These are phyloP conservation scores for Nomada flava DNA, from an alignment of 2,888 invertebrate species.

Conservation along the genomic window DNA sequence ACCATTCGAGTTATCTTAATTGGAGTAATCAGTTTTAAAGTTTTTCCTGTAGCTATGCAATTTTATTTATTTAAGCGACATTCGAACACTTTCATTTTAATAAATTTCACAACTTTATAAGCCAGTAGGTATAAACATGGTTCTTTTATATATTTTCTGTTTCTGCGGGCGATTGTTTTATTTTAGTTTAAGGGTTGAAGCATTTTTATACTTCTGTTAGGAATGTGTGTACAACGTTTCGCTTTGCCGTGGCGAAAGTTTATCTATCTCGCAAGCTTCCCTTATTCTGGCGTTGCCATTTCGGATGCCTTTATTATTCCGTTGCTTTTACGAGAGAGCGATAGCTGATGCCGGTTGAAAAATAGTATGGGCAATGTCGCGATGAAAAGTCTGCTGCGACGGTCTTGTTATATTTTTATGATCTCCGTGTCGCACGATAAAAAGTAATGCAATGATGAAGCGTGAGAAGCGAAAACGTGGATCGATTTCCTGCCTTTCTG, in stretches of 20 bases:
- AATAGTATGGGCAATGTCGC: slow-evolving; percentile 48
- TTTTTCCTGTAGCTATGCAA: no score
- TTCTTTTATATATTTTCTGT: no score
- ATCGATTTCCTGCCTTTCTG: slow-evolving; percentile 30
- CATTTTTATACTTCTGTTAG: no score
- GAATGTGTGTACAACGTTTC: background rate
- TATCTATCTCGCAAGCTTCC: slow-evolving; percentile 15
- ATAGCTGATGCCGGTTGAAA: slow-evolving; percentile 32
- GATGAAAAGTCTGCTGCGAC: slow-evolving; percentile 40
- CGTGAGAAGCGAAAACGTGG: slow-evolving; percentile 16
- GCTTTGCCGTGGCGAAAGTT: slow-evolving; percentile 17
- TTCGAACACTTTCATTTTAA: no score
- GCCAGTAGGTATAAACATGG: no score
- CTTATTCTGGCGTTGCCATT: background rate
- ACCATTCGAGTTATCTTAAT: no score
- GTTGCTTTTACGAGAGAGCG: slow-evolving; percentile 31
- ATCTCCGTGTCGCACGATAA: slow-evolving; percentile 40
- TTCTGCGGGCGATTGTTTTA: no score
- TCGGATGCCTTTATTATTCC: slow-evolving; percentile 36
- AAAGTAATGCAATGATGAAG: slow-evolving; percentile 42
- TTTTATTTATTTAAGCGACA: no score
- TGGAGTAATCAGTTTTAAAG: no score
- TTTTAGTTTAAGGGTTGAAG: no score
- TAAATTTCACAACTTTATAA: no score
- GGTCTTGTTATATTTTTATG: slow-evolving; percentile 59